Conservation (phyloP, 2,113 vertebrate species). For the Naja naja region DNA sequence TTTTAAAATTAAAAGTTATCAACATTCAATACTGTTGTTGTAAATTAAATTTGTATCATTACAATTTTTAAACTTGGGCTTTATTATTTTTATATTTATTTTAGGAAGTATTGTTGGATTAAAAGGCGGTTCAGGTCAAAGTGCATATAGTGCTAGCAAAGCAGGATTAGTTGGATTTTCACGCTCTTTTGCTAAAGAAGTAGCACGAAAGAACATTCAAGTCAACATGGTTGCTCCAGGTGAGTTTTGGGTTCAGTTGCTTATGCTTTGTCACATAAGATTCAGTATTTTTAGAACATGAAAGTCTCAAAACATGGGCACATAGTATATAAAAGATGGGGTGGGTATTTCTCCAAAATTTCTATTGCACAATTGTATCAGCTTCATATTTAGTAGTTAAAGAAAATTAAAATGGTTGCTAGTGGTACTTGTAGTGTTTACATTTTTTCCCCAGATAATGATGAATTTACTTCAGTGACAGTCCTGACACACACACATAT, state of each 20-base stretch:
- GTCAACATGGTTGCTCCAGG: slow-evolving; percentile 92
- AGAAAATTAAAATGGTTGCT: not conserved
- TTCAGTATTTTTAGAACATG: not conserved
- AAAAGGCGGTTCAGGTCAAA: slow-evolving; percentile 87
- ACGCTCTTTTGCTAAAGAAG: slow-evolving; percentile 90
- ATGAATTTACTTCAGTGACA: not conserved
- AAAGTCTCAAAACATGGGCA: not conserved
- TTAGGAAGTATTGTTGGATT: slow-evolving; percentile 86
- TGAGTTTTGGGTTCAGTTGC: slow-evolving; percentile 60
- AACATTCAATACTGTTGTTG: not conserved
- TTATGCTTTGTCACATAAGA: not conserved
- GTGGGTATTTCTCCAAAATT: not conserved
- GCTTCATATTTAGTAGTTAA: not conserved
- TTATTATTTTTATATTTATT: slow-evolving; percentile 36
- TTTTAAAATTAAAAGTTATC: slow-evolving; percentile 9
- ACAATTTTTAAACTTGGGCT: not conserved
- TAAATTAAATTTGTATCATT: not conserved
- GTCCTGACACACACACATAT: not conserved
- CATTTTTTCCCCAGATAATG: not conserved
- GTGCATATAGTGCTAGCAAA: slow-evolving; percentile 88
- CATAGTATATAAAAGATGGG: not conserved
- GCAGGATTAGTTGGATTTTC: slow-evolving; percentile 91
- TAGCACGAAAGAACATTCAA: slow-evolving; percentile 81
- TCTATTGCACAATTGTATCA: not conserved
- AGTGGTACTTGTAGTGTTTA: not conserved